Base-by-base conservation (phyloP, 2,888 invertebrate species). In the Smittia aterrima region DNA sequence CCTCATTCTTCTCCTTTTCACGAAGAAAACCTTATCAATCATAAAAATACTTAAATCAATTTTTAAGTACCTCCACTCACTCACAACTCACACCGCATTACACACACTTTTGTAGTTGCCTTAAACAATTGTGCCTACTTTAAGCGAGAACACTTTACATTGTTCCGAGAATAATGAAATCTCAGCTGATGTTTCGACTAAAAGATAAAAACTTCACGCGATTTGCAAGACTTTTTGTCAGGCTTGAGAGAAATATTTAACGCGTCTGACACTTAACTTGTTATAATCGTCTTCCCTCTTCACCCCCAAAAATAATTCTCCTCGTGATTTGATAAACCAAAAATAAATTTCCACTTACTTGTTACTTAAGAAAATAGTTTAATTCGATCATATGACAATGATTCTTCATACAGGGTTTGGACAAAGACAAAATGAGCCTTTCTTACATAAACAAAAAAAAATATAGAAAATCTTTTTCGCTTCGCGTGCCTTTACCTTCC, bases 71-170 rank as follows among this genome's bases (percentile, higher is more conserved):
- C 83, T 83, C 87, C 89, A 89, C 88, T 32, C 13, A 58, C 89
- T 89, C 88, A 62, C 9, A 64, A 64, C 64, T 58, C 72, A 66
- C 58, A 32, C 87, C 89, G 89, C 88, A 62, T n/a, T 7, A 64
- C 16, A 64, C 64, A 72, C 72, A 66, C 72, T 72, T 90, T 80
- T 83, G 90, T 90, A 90, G 90, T 85, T 90, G 90, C 90, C 90
- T 90, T 90, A 90, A 87, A 89, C 88, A 89, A 90, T 66, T 66
- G 90, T 90, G 90, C 90, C 90, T 90, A 86, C 81, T 72, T 70
- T 72, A 64, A 66, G 16, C 32, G 13, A 58, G 40, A 66, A 40
- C 32, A 66, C n/a, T 27, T 27, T 27, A 64, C 64, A 64, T 27
- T 27, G 25, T 13, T 24, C n/a, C 9, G n/a, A 64, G 22, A 27